A percentile compares a stretch with the other conserved stretches of the same genome.
Conservation (phyloP, 2,113 vertebrate species). For the Anguilla rostrata region DNA sequence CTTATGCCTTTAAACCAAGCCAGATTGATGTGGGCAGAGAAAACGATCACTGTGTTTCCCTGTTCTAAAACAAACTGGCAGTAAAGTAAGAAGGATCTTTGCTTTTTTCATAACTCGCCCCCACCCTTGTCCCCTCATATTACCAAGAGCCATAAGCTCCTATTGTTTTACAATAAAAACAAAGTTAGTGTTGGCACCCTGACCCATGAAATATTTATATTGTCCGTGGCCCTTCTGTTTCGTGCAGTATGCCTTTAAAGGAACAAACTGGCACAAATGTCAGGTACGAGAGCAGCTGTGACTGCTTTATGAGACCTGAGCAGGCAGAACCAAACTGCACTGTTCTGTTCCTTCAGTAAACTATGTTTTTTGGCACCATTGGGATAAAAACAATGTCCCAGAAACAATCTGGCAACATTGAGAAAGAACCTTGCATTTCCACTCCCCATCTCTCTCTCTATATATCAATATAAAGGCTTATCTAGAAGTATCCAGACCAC, state of each 20-base stretch:
- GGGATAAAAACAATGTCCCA: slow-evolving; percentile 1
- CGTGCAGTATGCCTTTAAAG: slow-evolving; percentile 31
- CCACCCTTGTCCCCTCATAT: slow-evolving; percentile 8
- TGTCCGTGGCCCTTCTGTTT: slow-evolving; percentile 28
- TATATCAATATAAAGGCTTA: neutral
- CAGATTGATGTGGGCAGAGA: neutral
- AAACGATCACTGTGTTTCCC: neutral
- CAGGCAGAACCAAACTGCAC: slow-evolving; percentile 24
- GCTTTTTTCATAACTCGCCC: slow-evolving; percentile 27
- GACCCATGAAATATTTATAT: slow-evolving; percentile 39
- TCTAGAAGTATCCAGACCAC: neutral
- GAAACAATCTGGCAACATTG: slow-evolving; percentile 4
- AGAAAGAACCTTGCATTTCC: neutral
- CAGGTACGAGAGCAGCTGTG: slow-evolving; percentile 9
- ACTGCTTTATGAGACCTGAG: slow-evolving; percentile 41
- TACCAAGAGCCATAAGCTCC: slow-evolving; percentile 23
- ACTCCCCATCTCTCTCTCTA: neutral
- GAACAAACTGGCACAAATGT: slow-evolving; percentile 36
- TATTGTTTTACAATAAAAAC: slow-evolving; percentile 30
- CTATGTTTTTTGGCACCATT: slow-evolving; percentile 28
- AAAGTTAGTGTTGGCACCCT: slow-evolving; percentile 22
- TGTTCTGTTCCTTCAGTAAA: slow-evolving; percentile 35
- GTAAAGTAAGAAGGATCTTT: slow-evolving; percentile 25
- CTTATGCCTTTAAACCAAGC: neutral
- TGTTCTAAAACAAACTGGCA: slow-evolving; percentile 21